Evolutionary conservation across 2,888 invertebrate species (phyloP), one percentile per base, ranked within the genome.

Genomic region (Vanessa cardui): DNA sequence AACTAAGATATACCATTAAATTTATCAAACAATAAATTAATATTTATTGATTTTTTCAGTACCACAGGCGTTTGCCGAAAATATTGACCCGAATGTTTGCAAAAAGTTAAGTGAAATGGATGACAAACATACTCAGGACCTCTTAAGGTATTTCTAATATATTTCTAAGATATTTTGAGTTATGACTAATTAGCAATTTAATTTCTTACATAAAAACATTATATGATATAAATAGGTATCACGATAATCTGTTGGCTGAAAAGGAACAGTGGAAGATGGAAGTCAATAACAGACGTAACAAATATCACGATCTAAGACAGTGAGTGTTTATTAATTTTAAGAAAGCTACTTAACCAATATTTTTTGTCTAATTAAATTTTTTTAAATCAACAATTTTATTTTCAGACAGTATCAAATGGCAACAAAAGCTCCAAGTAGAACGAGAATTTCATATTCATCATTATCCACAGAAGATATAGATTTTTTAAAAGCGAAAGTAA

Each of bases 221-320:
- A 21, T 31, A 8, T 33, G 12, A n/a, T n/a, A 52, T 52, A 73
- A 75, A 66, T 52, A 79, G 79, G 54, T 92, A 92, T 77, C 81
- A 83, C 74, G 80, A 87, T 31, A 80, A 84, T 72, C 81, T 92
- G 9, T 72, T 87, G 56, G 68, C 73, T 64, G 92, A 92, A 75
- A 90, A 92, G 74, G 85, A 87, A n/a, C 82, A 84, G 68, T 92
- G 92, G 92, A 92, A 90, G 74, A 87, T 81, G 62, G 89, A 90
- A 78, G 87, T 87, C 0, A 86, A 82, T 52, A 82, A 82, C 52
- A 85, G 89, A 72, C 76, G 84, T 70, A 83, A 89, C 69, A 87
- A 84, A 77, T 90, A 91, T 74, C 84, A 89, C 78, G 90, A 91
- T 69, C 74, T 91, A 6, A 82, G 82, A 74, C 84, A 87, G 92